A percentile compares a stretch with the other conserved stretches of the same genome.
Evolutionary conservation across 2,797 vertebrate species (phyloP).

Genomic region (Protonibea diacanthus): DNA sequence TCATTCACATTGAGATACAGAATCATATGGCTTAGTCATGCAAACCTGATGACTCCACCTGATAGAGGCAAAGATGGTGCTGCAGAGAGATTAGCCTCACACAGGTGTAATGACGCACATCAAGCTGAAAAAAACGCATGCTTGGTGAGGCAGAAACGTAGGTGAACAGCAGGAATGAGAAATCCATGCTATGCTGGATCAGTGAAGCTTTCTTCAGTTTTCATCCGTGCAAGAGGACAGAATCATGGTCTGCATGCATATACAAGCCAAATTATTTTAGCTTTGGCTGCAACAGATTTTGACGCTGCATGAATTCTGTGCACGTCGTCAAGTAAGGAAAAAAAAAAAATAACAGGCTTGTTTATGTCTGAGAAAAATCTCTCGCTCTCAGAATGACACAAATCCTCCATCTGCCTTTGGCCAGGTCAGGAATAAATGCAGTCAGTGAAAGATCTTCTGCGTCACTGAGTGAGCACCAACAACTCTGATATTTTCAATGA

Average conservation of each 20-base stretch:
- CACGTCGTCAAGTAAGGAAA: background rate
- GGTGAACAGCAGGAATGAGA: constrained; percentile 50
- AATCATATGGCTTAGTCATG: constrained; percentile 34
- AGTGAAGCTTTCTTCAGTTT: constrained; percentile 17
- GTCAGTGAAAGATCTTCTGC: constrained; percentile 42
- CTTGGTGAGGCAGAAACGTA: constrained; percentile 50
- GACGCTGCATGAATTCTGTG: background rate
- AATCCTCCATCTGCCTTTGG: constrained; percentile 38
- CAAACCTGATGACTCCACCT: constrained; percentile 36
- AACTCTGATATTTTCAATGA: constrained; percentile 32
- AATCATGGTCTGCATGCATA: constrained; percentile 20
- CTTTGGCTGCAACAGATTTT: background rate
- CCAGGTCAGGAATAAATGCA: constrained; percentile 47
- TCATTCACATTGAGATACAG: constrained; percentile 31
- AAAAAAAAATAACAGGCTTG: background rate
- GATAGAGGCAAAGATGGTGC: constrained; percentile 31
- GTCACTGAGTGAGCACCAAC: constrained; percentile 53
- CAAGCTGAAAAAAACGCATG: constrained; percentile 35
- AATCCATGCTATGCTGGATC: constrained; percentile 38
- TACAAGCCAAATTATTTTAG: background rate
- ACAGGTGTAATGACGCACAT: constrained; percentile 73
- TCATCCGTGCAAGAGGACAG: constrained; percentile 5
- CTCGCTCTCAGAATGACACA: constrained; percentile 35
- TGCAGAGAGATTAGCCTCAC: constrained; percentile 61
- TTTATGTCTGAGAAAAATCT: constrained; percentile 27